Percentiles rank a stretch among this genome's conserved stretches.
Evolutionary conservation across 2,888 invertebrate genomes (phyloP).

Genomic region (Pristionchus mayeri): DNA sequence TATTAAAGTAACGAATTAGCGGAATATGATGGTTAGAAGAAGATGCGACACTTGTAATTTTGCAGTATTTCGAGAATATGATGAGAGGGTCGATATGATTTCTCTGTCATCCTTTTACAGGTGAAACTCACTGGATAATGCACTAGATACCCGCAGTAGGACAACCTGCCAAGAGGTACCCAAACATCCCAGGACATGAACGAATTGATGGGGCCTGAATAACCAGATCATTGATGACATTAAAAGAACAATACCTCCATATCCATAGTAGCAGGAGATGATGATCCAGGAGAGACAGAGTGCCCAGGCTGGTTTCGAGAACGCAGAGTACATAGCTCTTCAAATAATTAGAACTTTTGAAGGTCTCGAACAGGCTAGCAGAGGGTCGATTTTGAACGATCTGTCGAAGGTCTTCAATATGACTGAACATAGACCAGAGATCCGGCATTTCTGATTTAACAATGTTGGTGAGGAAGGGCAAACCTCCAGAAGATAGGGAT

Average conservation of each 20-base stretch:
- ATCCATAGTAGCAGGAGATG: conserved; percentile 59
- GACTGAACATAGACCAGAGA: no score
- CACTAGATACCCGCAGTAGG: conserved; percentile 54
- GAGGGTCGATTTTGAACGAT: neutral
- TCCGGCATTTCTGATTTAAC: no score
- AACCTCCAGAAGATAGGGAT: conserved; percentile 44
- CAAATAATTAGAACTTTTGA: neutral
- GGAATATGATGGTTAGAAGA: no score
- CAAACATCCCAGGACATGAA: conserved; percentile 59
- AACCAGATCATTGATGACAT: neutral
- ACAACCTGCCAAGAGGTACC: conserved; percentile 56
- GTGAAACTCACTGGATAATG: neutral
- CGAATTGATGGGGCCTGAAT: conserved; percentile 54
- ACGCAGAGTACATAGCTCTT: conserved; percentile 55
- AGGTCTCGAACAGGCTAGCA: neutral
- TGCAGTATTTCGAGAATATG: neutral
- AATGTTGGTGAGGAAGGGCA: neutral
- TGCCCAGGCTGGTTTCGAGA: conserved; percentile 55
- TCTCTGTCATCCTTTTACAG: no score
- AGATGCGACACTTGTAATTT: neutral
- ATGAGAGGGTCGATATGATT: no score
- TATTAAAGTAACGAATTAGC: no score
- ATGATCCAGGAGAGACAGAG: conserved; percentile 56
- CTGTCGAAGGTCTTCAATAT: no score
- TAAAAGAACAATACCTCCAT: conserved; percentile 50